Percentiles rank a stretch among this genome's conserved stretches.
phyloP scores from a whole-genome alignment of 1,140 invertebrate genomes.

The Saccostrea echinata region DNA sequence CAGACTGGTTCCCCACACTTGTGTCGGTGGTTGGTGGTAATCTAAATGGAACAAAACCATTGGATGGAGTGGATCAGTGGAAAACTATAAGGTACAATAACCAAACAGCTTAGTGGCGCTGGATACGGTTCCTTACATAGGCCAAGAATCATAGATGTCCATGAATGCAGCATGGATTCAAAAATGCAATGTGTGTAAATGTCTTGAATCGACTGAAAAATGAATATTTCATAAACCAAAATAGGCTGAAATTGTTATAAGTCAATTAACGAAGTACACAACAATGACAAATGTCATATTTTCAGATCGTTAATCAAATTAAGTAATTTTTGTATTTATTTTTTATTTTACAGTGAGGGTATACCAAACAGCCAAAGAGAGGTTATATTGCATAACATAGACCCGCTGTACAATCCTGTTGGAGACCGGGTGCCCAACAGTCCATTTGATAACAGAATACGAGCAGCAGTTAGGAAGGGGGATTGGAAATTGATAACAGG shows the following conservation, averaged over 20 bases:
- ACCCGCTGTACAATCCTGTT: constrained; percentile 52
- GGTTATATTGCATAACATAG: constrained; percentile 73
- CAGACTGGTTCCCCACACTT: constrained; percentile 78
- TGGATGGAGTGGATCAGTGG: constrained; percentile 75
- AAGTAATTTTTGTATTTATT: too few relatives aligned
- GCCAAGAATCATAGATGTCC: too few relatives aligned
- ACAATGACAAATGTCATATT: too few relatives aligned
- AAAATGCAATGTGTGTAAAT: too few relatives aligned
- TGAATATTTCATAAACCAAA: too few relatives aligned
- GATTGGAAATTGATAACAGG: constrained; percentile 75
- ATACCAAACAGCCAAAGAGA: constrained; percentile 60
- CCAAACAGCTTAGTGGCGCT: too few relatives aligned
- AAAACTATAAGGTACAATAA: constrained; percentile 68
- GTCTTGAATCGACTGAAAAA: too few relatives aligned
- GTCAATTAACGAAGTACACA: too few relatives aligned
- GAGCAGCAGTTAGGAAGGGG: constrained; percentile 68
- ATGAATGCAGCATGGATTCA: too few relatives aligned
- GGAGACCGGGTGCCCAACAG: constrained; percentile 59
- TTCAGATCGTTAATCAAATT: too few relatives aligned
- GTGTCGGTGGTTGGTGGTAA: constrained; percentile 69
- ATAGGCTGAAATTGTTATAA: too few relatives aligned
- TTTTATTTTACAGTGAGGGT: neutral
- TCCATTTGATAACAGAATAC: constrained; percentile 69
- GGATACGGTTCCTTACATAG: too few relatives aligned
- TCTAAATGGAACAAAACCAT: constrained; percentile 65